Evolutionary conservation across 2,888 invertebrate genomes (phyloP).

Genomic region (Sicus ferrugineus): DNA sequence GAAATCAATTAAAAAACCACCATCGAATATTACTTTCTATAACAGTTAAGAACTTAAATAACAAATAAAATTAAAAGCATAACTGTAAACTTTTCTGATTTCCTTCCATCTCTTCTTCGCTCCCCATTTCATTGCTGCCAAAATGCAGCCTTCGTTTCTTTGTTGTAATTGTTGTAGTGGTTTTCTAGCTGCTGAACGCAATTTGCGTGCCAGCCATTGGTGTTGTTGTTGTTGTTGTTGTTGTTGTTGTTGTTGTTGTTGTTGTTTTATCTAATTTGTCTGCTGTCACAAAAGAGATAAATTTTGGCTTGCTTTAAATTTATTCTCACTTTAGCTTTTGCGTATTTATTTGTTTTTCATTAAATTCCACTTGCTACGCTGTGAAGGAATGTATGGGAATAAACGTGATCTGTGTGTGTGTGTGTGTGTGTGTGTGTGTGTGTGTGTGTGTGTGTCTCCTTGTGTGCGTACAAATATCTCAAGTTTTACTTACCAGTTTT

Average conservation of each 20-base stretch:
- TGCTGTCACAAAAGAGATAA: conserved; percentile 14
- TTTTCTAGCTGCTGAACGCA: too few relatives aligned
- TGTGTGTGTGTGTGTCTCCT: conserved; percentile 1
- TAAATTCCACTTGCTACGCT: too few relatives aligned
- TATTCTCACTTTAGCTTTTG: conserved; percentile 14
- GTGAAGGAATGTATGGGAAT: too few relatives aligned
- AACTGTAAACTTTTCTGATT: too few relatives aligned
- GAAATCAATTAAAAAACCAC: too few relatives aligned
- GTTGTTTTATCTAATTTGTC: conserved; percentile 16
- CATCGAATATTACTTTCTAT: too few relatives aligned
- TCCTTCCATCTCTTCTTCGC: background rate
- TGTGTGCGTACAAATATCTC: background rate
- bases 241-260: conserved; percentile 5
- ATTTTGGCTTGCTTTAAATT: conserved; percentile 22
- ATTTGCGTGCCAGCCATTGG: too few relatives aligned
- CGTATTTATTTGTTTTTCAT: conserved; percentile 17
- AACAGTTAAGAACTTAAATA: too few relatives aligned
- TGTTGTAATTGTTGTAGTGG: conserved; percentile 6
- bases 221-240: conserved; percentile 14
- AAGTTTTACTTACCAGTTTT: conserved; percentile 92
- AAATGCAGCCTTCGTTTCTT: conserved; percentile 27
- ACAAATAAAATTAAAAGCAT: too few relatives aligned
- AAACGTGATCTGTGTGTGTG: too few relatives aligned
- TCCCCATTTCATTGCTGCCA: background rate
- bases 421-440: background rate